Base-by-base conservation (phyloP, 64 coral and sea anemone species). In the Dendrophyllia cribrosa region DNA sequence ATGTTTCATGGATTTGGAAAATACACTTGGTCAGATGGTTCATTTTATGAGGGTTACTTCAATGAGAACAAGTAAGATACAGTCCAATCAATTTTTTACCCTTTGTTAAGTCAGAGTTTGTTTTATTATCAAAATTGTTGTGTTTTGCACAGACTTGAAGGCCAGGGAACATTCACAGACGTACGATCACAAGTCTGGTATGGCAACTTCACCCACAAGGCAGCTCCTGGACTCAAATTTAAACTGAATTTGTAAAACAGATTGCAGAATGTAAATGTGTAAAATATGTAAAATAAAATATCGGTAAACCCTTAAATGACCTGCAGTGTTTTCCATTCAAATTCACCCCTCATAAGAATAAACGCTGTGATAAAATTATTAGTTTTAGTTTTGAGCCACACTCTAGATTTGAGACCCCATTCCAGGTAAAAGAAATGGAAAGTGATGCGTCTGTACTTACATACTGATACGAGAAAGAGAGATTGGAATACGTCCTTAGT, bases 21-120 rank as follows among this genome's bases (percentile, higher is more conserved):
- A 55, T 99, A 99, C 66, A 99, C 94, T 3, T 99, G 97, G 97
- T 83, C 97, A 15, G 88, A 99, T 94, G 97, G 94, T 43, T 99
- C 97, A 58, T 75, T 67, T 79, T 99, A 96, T 86, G 94, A 99
- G 90, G 97, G 97, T 47, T 94, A 91, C 50, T 99, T 99, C 47
- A 90, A 64, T 56, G 94, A 99, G 7, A 99, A 99, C 77, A 99
- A 94, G 95, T 97, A 77, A 94, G 95, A 34, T 12, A 56, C 52
- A 64, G 55, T 20, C 1, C 4, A 17, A 64, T 19, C 61, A 17
- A 13, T 64, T 5, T 1, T 19, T n/a, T 24, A 16, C 8, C 59
- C 13, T 11, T 59, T 55, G 8, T 14, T 0, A n/a, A 22, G 4
- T 61, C 20, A 62, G 61, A n/a, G 56, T 25, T 20, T 83, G 2